These are phyloP conservation scores for Channallabes apus DNA, from an alignment of 2,797 vertebrate genomes.

Conservation along the genomic window DNA sequence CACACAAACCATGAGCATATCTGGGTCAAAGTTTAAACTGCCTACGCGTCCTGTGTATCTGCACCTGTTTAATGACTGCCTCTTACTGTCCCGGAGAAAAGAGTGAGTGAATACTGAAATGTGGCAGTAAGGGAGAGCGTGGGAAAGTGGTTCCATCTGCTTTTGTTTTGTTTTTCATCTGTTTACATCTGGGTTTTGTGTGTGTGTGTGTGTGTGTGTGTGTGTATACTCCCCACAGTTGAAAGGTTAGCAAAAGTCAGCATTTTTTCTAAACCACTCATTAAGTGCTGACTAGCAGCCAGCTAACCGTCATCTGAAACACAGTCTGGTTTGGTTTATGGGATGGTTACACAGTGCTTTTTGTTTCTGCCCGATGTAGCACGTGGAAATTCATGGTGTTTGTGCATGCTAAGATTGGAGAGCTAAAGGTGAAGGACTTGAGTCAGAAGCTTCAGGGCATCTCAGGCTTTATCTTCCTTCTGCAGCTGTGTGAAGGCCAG, in stretches of 20 bases:
- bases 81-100: conserved; percentile 85
- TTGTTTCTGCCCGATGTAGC: conserved; percentile 64
- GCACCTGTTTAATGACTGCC: conserved; percentile 89
- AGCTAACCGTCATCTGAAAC: conserved; percentile 16
- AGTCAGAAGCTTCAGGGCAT: conserved; percentile 86
- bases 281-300: conserved; percentile 18
- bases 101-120: conserved; percentile 76
- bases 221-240: conserved; percentile 4
- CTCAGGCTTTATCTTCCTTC: conserved; percentile 87
- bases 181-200: not conserved
- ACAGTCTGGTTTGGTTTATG: not conserved
- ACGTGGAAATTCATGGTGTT: conserved; percentile 88
- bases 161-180: not conserved
- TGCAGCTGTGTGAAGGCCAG: conserved; percentile 83
- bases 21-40: conserved; percentile 83
- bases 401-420: conserved; percentile 82
- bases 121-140: not conserved
- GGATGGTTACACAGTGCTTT: conserved; percentile 4
- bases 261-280: conserved; percentile 15
- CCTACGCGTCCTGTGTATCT: conserved; percentile 86
- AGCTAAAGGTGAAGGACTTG: conserved; percentile 87
- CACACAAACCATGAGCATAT: conserved; percentile 81
- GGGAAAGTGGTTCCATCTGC: conserved; percentile 16
- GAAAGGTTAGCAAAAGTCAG: conserved; percentile 25
- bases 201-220: too few species aligned